These are phyloP conservation scores for Diaphora mendica DNA, from an alignment of 2,888 invertebrate species.

Conservation along the genomic window DNA sequence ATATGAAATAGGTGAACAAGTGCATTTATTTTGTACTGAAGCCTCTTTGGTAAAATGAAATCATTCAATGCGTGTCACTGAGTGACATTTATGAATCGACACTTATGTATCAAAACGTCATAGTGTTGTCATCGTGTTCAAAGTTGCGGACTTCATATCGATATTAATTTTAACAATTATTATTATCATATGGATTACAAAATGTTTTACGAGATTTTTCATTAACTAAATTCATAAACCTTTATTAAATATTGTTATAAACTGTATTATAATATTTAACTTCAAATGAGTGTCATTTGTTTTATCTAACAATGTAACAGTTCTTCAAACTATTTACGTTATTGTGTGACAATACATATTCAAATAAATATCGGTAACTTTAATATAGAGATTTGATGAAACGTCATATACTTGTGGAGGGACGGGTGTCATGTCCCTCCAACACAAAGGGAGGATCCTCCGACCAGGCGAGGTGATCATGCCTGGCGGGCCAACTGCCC, in stretches of 20 bases:
- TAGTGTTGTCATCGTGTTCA: background rate
- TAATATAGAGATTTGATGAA: too few relatives aligned
- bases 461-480: too few relatives aligned
- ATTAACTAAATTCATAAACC: background rate
- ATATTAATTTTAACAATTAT: background rate
- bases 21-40: background rate
- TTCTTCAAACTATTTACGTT: too few relatives aligned
- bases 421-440: too few relatives aligned
- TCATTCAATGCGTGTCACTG: background rate
- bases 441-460: too few relatives aligned
- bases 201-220: background rate
- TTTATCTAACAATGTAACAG: background rate
- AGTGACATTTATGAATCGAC: background rate
- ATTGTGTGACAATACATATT: too few relatives aligned
- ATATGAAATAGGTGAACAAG: background rate
- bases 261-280: background rate
- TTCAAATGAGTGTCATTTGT: background rate
- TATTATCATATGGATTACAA: background rate
- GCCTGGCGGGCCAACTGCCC: too few relatives aligned
- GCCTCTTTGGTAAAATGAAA: background rate
- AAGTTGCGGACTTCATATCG: background rate
- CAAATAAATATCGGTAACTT: too few relatives aligned
- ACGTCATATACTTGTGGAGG: too few relatives aligned
- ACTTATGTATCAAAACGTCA: background rate
- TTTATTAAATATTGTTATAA: too few relatives aligned